Conservation (phyloP, 2,888 invertebrate genomes). For the Lysandra bellargus region DNA sequence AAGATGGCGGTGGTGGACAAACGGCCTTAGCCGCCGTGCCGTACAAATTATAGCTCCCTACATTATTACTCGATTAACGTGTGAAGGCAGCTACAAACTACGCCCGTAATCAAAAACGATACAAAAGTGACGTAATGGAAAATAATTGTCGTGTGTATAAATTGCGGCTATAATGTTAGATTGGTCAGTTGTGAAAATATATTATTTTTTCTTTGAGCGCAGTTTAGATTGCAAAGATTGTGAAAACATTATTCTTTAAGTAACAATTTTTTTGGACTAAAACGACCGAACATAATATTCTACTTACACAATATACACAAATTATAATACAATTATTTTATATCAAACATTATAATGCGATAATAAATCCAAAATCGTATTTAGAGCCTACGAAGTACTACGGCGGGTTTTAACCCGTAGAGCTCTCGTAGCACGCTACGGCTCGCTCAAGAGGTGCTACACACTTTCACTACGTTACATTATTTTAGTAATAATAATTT, state of each 20-base stretch:
- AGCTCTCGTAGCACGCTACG: conserved; percentile 3
- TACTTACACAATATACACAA: no score
- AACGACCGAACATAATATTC: no score
- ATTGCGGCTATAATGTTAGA: no score
- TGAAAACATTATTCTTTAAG: no score
- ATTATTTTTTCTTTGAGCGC: no score
- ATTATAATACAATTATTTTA: no score
- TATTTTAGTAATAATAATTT: neutral
- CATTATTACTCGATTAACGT: conserved; percentile 39
- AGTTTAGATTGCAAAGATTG: no score
- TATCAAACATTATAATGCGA: no score
- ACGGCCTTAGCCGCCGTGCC: conserved; percentile 24
- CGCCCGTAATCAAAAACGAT: conserved; percentile 18
- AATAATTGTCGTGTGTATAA: neutral
- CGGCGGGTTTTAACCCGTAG: neutral
- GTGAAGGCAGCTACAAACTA: conserved; percentile 32
- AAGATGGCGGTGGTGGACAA: no score
- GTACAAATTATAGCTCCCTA: conserved; percentile 39
- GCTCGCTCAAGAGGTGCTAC: neutral
- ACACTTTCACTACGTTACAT: neutral
- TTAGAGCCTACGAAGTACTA: neutral
- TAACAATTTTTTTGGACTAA: no score
- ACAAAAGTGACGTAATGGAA: neutral
- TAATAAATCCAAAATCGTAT: neutral
- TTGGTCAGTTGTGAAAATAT: no score